Percentiles rank a stretch among this genome's conserved stretches.
These are phyloP conservation scores for Epiblema foenella DNA, from an alignment of 2,888 invertebrate species.

Conservation along the genomic window DNA sequence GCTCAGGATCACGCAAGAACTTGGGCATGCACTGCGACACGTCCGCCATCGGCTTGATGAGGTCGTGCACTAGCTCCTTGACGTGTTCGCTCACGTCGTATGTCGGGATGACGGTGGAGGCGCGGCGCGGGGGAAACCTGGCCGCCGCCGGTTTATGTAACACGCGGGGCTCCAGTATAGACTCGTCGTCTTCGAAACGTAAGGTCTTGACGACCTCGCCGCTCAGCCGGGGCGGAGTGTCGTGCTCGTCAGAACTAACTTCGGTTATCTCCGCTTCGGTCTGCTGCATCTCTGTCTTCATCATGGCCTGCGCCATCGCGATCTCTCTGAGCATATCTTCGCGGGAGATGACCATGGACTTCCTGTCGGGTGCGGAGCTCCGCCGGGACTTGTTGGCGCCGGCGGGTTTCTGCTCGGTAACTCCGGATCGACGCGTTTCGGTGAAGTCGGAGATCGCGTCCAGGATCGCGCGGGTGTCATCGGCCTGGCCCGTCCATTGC, in stretches of 20 bases:
- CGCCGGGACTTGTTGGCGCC: slow-evolving; percentile 48
- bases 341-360: slow-evolving; percentile 61
- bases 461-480: slow-evolving; percentile 68
- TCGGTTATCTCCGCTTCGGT: background rate
- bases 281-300: slow-evolving; percentile 55
- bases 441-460: slow-evolving; percentile 69
- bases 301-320: slow-evolving; percentile 67
- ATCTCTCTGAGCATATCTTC: slow-evolving; percentile 68
- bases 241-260: background rate
- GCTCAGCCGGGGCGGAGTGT: slow-evolving; percentile 52
- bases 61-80: slow-evolving; percentile 72
- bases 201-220: slow-evolving; percentile 72
- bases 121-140: background rate
- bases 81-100: slow-evolving; percentile 68
- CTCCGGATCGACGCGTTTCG: slow-evolving; percentile 51
- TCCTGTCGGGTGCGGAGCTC: slow-evolving; percentile 58
- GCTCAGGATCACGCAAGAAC: slow-evolving; percentile 59
- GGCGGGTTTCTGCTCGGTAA: slow-evolving; percentile 47
- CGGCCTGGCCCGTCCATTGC: slow-evolving; percentile 47
- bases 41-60: slow-evolving; percentile 71
- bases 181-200: slow-evolving; percentile 70
- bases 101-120: slow-evolving; percentile 64
- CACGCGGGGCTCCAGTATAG: slow-evolving; percentile 53
- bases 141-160: slow-evolving; percentile 7
- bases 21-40: slow-evolving; percentile 52